These are phyloP conservation scores for Melikaiella ostensackeni DNA, from an alignment of 2,888 invertebrate species.

Conservation along the genomic window DNA sequence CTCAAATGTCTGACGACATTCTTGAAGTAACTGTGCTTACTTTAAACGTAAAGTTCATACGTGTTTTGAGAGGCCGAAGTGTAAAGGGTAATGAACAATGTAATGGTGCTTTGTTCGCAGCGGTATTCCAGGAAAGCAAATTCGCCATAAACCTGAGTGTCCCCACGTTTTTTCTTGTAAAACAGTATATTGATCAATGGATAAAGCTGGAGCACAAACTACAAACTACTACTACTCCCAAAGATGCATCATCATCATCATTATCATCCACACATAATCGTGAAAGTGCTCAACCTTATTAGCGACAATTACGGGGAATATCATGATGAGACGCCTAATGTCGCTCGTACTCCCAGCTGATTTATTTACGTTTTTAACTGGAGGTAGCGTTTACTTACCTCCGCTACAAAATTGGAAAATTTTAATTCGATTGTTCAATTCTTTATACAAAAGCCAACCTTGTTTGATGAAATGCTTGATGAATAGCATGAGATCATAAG, in stretches of 20 bases:
- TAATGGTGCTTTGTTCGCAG: background rate
- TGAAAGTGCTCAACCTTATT: conserved; percentile 43
- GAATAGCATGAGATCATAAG: conserved; percentile 50
- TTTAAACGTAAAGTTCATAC: conserved; percentile 55
- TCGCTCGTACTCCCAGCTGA: conserved; percentile 51
- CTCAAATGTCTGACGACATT: conserved; percentile 43
- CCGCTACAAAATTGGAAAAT: background rate
- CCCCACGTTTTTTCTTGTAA: conserved; percentile 44
- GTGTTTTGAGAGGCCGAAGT: conserved; percentile 53
- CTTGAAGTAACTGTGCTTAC: conserved; percentile 59
- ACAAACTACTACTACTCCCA: background rate
- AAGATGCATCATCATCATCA: background rate
- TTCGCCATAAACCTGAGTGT: background rate
- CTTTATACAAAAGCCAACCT: background rate
- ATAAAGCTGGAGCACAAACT: background rate
- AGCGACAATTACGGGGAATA: conserved; percentile 48
- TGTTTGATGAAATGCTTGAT: conserved; percentile 50
- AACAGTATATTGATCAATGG: conserved; percentile 36
- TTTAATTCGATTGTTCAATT: conserved; percentile 2
- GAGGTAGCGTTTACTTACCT: background rate
- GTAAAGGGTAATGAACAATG: background rate
- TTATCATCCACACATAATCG: background rate
- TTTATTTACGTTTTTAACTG: background rate
- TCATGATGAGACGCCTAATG: conserved; percentile 49
- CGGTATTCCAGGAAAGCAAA: background rate